These are phyloP conservation scores for Folsomia candida DNA, from an alignment of 2,888 invertebrate genomes.

Conservation along the genomic window DNA sequence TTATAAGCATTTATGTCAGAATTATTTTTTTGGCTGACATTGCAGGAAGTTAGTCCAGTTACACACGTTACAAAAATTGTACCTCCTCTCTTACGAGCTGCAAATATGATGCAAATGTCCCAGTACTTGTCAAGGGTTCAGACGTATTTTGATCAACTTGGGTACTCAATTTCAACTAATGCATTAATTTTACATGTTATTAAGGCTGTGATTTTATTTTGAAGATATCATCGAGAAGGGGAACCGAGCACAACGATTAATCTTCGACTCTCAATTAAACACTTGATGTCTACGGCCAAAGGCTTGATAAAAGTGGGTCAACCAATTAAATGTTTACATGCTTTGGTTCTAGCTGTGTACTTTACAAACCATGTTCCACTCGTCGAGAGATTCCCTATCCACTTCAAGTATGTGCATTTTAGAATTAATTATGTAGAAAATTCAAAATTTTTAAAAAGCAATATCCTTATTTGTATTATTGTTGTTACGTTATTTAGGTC, in stretches of 20 bases:
- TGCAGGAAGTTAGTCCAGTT: too few species aligned
- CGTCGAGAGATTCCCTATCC: conserved; percentile 48
- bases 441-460: background rate
- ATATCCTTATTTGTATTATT: too few species aligned
- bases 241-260: conserved; percentile 45
- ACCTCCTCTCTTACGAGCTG: background rate
- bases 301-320: conserved; percentile 38
- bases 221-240: conserved; percentile 44
- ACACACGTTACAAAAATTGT: conserved; percentile 19
- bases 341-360: conserved; percentile 44
- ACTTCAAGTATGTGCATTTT: conserved; percentile 41
- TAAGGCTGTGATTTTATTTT: background rate
- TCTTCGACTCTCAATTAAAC: conserved; percentile 45
- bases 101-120: conserved; percentile 37
- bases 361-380: conserved; percentile 42
- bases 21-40: too few species aligned
- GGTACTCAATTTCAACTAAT: conserved; percentile 21
- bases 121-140: conserved; percentile 41
- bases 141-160: conserved; percentile 44
- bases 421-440: background rate
- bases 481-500: conserved; percentile 33
- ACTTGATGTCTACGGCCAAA: conserved; percentile 42
- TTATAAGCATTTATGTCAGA: too few species aligned
- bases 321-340: conserved; percentile 49
- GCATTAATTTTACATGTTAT: background rate